Evolutionary conservation across 2,113 vertebrate genomes (phyloP).

Genomic region (Plestiodon gilberti): DNA sequence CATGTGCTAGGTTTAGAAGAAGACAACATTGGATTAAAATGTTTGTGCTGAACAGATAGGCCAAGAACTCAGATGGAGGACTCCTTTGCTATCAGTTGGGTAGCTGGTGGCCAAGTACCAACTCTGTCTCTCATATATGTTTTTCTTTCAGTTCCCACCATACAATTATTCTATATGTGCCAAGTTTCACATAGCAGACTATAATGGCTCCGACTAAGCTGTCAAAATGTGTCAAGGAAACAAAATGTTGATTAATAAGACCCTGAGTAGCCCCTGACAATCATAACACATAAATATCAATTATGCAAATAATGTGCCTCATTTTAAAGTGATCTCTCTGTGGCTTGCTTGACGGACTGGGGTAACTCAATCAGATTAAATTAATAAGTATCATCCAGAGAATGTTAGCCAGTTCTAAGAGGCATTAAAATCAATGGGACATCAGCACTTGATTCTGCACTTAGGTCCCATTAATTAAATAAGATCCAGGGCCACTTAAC

Average conservation of each 20-base stretch:
- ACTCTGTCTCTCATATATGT: neutral
- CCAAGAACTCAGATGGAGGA: no score
- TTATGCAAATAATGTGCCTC: neutral
- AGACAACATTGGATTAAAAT: no score
- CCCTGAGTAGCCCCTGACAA: conserved; percentile 6
- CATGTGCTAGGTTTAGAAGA: no score
- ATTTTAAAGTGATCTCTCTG: neutral
- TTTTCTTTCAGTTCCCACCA: neutral
- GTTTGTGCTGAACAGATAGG: no score
- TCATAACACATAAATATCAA: neutral
- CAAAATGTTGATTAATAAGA: conserved; percentile 10
- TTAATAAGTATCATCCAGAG: neutral
- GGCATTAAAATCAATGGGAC: conserved; percentile 7
- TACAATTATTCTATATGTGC: neutral
- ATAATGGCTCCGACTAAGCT: conserved; percentile 6
- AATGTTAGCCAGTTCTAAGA: neutral
- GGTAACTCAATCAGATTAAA: conserved; percentile 3
- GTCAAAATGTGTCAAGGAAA: conserved; percentile 5
- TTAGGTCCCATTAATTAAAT: conserved; percentile 5
- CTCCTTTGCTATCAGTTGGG: neutral
- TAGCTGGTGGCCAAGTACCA: neutral
- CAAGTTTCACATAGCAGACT: conserved; percentile 17
- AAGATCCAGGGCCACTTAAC: neutral
- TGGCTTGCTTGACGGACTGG: neutral
- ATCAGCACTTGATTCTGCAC: neutral